Conservation (phyloP, 2,113 vertebrate genomes). For the Myocastor coypus region DNA sequence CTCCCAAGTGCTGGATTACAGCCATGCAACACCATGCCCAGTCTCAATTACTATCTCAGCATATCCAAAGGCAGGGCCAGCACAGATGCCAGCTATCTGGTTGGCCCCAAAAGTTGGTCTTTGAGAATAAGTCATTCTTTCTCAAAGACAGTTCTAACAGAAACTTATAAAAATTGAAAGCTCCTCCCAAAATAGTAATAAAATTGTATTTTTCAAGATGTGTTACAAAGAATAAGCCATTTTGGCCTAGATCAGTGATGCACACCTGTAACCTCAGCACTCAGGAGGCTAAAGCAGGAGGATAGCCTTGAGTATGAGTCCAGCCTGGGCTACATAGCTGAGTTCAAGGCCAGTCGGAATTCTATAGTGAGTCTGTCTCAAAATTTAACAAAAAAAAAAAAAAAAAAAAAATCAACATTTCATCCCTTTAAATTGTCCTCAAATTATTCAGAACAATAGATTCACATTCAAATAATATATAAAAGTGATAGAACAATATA, state of each 20-base stretch:
- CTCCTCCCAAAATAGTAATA: not conserved
- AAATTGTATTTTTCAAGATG: not conserved
- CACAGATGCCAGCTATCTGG: no score
- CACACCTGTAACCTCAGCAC: not conserved
- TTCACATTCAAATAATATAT: conserved; percentile 26
- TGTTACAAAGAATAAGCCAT: not conserved
- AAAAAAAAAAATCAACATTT: conserved; percentile 10
- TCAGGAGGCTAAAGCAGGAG: not conserved
- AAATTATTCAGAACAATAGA: not conserved
- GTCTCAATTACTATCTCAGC: no score
- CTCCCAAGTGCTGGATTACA: no score
- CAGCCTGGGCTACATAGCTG: not conserved
- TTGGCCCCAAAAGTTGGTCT: no score
- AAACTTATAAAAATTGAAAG: not conserved
- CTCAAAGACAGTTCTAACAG: no score
- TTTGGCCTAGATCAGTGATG: not conserved
- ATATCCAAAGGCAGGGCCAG: no score
- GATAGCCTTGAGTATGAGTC: not conserved
- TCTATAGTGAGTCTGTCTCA: not conserved
- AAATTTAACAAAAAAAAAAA: not conserved
- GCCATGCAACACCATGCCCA: no score
- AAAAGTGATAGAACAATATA: not conserved
- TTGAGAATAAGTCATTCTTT: no score
- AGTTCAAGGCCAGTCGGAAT: not conserved
- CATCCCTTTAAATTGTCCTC: conserved; percentile 44